Evolutionary conservation across 2,113 vertebrate species (phyloP).

Genomic region (Prinia subflava): DNA sequence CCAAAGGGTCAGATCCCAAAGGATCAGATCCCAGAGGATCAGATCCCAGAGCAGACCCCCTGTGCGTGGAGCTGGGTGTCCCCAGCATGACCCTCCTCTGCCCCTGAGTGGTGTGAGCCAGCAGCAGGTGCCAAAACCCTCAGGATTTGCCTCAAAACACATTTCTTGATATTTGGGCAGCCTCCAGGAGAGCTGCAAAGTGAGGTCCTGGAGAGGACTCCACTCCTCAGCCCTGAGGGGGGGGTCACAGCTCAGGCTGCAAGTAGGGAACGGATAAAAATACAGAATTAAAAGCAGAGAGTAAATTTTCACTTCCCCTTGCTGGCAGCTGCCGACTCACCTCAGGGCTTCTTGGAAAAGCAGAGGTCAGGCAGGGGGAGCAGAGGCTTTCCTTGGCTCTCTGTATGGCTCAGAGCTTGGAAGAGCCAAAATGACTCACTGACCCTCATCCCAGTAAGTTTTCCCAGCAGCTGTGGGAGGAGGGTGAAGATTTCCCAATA

Average conservation of each 20-base stretch:
- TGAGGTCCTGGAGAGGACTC: fast-evolving
- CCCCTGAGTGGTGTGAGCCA: background rate
- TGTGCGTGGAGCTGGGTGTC: fast-evolving
- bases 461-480: background rate
- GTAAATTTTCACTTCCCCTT: background rate
- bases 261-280: background rate
- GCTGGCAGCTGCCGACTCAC: fast-evolving
- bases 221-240: fast-evolving
- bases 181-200: background rate
- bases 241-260: background rate
- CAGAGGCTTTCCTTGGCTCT: background rate
- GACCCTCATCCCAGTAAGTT: background rate
- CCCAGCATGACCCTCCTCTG: background rate
- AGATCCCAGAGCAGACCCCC: background rate
- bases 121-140: background rate
- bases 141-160: background rate
- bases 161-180: background rate
- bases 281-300: background rate
- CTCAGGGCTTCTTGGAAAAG: background rate
- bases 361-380: background rate
- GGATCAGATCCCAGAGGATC: background rate
- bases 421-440: background rate
- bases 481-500: background rate
- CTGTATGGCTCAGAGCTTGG: background rate
- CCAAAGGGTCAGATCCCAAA: background rate